These are phyloP conservation scores for Pteromalus puparum DNA, from an alignment of 1,140 invertebrate genomes.

Conservation along the genomic window DNA sequence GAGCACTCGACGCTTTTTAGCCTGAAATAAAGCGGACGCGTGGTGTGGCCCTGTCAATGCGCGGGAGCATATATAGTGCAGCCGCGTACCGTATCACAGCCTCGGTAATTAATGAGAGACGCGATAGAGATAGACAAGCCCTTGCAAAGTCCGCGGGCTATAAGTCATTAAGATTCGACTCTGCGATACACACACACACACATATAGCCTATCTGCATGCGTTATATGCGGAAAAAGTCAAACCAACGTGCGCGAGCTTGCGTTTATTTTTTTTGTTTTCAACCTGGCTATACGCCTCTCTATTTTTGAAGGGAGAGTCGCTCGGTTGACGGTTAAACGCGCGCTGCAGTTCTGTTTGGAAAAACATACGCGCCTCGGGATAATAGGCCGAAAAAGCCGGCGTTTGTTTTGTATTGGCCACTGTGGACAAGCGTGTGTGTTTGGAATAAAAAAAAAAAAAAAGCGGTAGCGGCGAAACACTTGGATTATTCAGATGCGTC, in stretches of 20 bases:
- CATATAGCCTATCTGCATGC: no score
- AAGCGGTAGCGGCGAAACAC: not conserved
- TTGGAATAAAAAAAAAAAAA: not conserved
- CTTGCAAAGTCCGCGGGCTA: not conserved
- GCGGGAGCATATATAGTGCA: not conserved
- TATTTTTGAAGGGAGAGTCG: not conserved
- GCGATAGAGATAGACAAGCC: not conserved
- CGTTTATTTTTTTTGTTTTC: not conserved
- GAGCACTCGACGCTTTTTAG: slow-evolving; percentile 10
- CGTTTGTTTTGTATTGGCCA: not conserved
- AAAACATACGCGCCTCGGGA: not conserved
- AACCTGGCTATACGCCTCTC: not conserved
- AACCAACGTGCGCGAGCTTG: not conserved
- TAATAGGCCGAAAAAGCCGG: not conserved
- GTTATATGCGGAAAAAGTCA: not conserved
- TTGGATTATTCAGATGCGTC: not conserved
- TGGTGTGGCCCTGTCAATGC: no score
- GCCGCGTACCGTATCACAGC: not conserved
- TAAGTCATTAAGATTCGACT: slow-evolving; percentile 23
- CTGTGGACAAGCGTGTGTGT: no score
- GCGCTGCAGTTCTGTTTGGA: slow-evolving; percentile 1
- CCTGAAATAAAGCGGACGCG: not conserved
- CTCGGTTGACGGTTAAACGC: not conserved
- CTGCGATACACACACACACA: not conserved
- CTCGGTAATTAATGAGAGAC: slow-evolving; percentile 44